A percentile compares a stretch with the other conserved stretches of the same genome.
phyloP scores from a whole-genome alignment of 2,888 invertebrate genomes.

The Drosophila pseudotakahashii region DNA sequence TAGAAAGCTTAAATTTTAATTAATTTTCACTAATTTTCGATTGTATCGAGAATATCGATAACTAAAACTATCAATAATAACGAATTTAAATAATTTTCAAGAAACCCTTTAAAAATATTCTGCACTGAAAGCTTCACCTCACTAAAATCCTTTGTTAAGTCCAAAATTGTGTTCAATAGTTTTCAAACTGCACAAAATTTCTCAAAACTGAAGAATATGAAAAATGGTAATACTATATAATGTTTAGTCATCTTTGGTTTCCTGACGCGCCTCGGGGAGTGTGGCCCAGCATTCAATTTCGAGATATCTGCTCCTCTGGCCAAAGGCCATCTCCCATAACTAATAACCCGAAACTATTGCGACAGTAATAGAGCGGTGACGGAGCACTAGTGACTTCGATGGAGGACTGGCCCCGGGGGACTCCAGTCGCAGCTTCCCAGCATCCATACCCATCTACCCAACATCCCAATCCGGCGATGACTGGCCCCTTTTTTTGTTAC shows the following conservation, averaged over 20 bases:
- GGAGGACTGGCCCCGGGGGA: background rate
- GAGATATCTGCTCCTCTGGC: conserved; percentile 1
- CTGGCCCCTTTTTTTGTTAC: background rate
- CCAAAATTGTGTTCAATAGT: too few relatives aligned
- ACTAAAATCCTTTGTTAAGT: too few relatives aligned
- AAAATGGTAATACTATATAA: background rate
- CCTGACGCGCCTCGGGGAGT: background rate
- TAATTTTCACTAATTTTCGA: too few relatives aligned
- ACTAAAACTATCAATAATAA: too few relatives aligned
- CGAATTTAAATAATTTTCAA: too few relatives aligned
- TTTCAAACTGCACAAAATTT: too few relatives aligned
- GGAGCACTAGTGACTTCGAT: background rate
- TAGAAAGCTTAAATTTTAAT: too few relatives aligned
- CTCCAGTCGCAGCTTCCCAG: background rate
- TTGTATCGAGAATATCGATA: too few relatives aligned
- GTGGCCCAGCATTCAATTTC: background rate
- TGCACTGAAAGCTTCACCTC: too few relatives aligned
- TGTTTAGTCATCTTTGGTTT: background rate
- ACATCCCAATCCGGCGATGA: background rate
- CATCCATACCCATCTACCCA: background rate
- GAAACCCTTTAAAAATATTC: too few relatives aligned
- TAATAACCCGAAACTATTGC: conserved; percentile 15
- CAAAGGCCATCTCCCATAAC: background rate
- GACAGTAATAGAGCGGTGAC: conserved; percentile 9
- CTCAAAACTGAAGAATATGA: too few relatives aligned